A percentile compares a stretch with the other conserved stretches of the same genome.
These are phyloP conservation scores for Recurvirostra avosetta DNA, from an alignment of 2,113 vertebrate species.

Conservation along the genomic window DNA sequence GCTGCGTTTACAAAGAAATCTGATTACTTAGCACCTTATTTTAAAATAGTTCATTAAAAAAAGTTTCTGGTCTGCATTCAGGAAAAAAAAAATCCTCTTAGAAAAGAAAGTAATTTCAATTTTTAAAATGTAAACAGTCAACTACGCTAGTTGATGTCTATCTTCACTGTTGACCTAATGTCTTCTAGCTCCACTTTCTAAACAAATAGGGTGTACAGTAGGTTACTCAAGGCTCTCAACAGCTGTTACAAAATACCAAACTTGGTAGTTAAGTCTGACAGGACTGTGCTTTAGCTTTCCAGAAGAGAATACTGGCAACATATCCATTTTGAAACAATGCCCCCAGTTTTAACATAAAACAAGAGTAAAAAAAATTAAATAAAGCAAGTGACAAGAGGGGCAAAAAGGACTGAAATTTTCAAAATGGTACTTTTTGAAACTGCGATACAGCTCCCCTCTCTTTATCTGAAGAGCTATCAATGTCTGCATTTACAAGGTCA, in stretches of 20 bases:
- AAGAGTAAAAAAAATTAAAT: neutral
- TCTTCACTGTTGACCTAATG: neutral
- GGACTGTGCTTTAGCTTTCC: constrained; percentile 35
- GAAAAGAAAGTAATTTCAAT: neutral
- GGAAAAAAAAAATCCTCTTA: neutral
- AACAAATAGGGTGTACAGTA: neutral
- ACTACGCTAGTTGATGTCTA: neutral
- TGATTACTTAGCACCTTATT: neutral
- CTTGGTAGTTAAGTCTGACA: constrained; percentile 58
- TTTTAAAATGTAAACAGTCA: neutral
- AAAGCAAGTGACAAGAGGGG: neutral
- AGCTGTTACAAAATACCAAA: constrained; percentile 68
- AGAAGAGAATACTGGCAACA: constrained; percentile 14
- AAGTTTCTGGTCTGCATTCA: neutral
- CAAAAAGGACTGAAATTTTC: fast-evolving
- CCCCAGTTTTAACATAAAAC: neutral
- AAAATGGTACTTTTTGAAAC: neutral
- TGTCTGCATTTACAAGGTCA: constrained; percentile 2
- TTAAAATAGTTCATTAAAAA: neutral
- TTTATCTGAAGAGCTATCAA: neutral
- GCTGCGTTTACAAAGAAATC: neutral
- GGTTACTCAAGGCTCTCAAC: constrained; percentile 39
- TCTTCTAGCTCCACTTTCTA: constrained; percentile 8
- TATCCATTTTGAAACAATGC: neutral
- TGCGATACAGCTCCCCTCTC: neutral